Base-by-base conservation (phyloP, 2,888 invertebrate genomes). In the Rotaria macrura region DNA sequence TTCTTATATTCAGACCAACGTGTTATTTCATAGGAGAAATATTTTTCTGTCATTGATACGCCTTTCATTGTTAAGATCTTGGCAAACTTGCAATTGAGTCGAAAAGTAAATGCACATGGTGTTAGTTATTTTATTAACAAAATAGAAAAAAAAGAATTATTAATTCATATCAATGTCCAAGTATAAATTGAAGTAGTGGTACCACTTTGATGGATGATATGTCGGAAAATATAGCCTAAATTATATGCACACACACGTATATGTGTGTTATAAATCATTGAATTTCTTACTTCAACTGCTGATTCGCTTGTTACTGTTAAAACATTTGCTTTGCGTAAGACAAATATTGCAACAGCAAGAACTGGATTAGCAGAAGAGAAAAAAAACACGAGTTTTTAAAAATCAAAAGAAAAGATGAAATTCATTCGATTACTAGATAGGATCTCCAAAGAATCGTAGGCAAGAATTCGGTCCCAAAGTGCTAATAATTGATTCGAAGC, bases 391-490 rank as follows among this genome's bases (percentile, higher is more conserved):
- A n/a, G n/a, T n/a, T n/a, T n/a, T n/a, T 47, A 25, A 43, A 14
- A 43, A 12, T 3, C 40, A 25, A 14, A 43, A 29, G 1, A 29
- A n/a, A 29, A 6, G 0, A 65, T 7, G 23, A 49, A 49, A 14
- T 2, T 54, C n/a, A 34, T 72, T 23, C 1, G 84, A 87, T 87
- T 86, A 91, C 91, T 90, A 87, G 97, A 93, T 85, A 97, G 92
- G 57, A 96, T 94, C 91, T 96, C 96, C 87, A 97, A 91, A 14
- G 96, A 95, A 90, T 97, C 96, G 90, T 95, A 96, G 7, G 96
- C 96, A 23, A 97, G 92, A 85, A 95, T 93, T 88, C 96, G 92
- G 91, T 97, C 97, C 97, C 97, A 97, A 25, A 97, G 92, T 74
- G 95, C 93, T 6, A 97, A 92, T 1, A 97, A 93, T 90, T 97